Base-by-base conservation (phyloP, 2,888 invertebrate species). In the Ichneumoninae sp. region DNA sequence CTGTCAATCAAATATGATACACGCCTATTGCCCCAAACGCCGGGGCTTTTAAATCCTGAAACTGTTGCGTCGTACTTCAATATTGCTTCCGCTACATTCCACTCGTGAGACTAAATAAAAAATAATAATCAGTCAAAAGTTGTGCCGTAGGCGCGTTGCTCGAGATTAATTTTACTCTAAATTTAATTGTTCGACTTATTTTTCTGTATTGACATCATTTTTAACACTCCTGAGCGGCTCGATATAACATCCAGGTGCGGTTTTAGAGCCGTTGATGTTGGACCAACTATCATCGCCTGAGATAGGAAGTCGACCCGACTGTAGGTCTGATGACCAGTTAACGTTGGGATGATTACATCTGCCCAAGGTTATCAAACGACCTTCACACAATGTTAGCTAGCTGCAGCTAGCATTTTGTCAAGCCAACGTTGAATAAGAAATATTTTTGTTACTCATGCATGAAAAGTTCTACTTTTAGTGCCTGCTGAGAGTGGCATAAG, bases 1-100 rank as follows among this genome's bases (percentile, higher is more conserved):
- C 96, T 97, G 97, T 97, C 97, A 96, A 96, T 97, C 96, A 97
- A 96, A 94, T 95, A 93, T 93, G 94, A 94, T 92, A 92, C 93
- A 92, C 93, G 93, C 94, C 95, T 94, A 94, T 93, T 92, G 94
- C 94, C n/a, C 60, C 82, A 52, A 80, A 71, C 85, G 16, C 84
- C 70, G 60, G 52, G 71, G 71, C 66, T 79, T 76, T 81, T 75
- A 60, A 60, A 47, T 71, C 78, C 75, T 50, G 50, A 4, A 50
- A 62, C 33, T 26, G 40, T 60, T 66, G 50, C 69, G 26, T 19
- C 47, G 22, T 70, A 68, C 68, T 82, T 66, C 44, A 76, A 82
- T 74, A 77, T 80, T 65, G 57, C 71, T 72, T 36, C 40, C 81
- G 57, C 57, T 40, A 47, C 54, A 66, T 50, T 16, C 26, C 36